Percentiles rank a stretch among this genome's conserved stretches.
Conservation (phyloP, 2,888 invertebrate species). For the Nomada hirtipes region DNA sequence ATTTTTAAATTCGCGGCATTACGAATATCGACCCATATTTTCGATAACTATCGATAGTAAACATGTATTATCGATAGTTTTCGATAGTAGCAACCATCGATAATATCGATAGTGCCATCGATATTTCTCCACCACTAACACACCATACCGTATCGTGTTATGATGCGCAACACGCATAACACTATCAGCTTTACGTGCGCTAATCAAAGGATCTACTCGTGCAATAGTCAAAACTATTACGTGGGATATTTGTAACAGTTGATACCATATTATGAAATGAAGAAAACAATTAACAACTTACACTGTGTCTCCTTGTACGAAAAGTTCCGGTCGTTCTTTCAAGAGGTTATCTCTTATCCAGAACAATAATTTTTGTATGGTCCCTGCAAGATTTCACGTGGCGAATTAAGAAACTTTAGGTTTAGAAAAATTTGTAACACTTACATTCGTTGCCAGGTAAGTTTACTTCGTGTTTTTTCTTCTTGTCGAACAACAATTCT, state of each 20-base stretch:
- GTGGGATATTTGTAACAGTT: neutral
- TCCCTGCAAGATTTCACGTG: constrained; percentile 86
- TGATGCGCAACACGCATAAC: constrained; percentile 34
- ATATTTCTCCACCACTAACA: neutral
- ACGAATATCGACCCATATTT: no score
- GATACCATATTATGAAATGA: neutral
- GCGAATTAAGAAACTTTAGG: neutral
- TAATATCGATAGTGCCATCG: no score
- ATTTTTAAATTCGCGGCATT: no score
- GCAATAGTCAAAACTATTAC: neutral
- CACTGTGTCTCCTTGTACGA: constrained; percentile 86
- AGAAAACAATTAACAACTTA: constrained; percentile 74
- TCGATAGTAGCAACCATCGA: no score
- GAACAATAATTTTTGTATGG: constrained; percentile 89
- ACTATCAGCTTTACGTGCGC: constrained; percentile 6
- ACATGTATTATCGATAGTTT: no score
- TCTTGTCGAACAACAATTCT: constrained; percentile 94
- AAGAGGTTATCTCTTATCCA: constrained; percentile 95
- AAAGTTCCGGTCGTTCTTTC: constrained; percentile 92
- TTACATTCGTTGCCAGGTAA: constrained; percentile 87
- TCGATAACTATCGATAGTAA: no score
- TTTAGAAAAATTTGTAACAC: constrained; percentile 64
- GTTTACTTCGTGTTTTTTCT: constrained; percentile 89
- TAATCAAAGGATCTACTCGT: constrained; percentile 44
- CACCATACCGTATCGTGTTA: constrained; percentile 43